Evolutionary conservation across 2,113 vertebrate species (phyloP).

Genomic region (Salvelinus alpinus): DNA sequence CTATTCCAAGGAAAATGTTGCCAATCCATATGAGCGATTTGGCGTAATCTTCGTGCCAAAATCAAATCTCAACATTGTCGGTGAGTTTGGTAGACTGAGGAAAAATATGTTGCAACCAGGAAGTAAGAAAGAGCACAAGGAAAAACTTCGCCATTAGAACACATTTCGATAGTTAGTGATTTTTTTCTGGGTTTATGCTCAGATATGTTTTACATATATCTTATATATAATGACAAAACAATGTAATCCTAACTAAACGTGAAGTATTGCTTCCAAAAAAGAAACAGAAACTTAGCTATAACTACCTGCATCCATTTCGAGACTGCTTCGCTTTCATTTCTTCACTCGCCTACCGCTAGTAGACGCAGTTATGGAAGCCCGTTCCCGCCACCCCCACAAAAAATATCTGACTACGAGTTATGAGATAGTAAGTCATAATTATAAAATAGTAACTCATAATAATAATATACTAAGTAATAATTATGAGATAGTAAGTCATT

Average conservation of each 20-base stretch:
- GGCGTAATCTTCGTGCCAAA: background rate
- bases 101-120: conserved; percentile 54
- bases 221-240: background rate
- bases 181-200: background rate
- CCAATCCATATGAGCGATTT: background rate
- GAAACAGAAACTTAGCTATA: conserved; percentile 61
- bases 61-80: background rate
- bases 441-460: too few species aligned
- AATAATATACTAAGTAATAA: too few species aligned
- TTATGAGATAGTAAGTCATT: too few species aligned
- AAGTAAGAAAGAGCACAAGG: conserved; percentile 49
- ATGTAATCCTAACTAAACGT: background rate
- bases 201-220: background rate
- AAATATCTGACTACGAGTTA: too few species aligned
- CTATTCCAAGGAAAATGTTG: background rate
- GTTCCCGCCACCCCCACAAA: too few species aligned
- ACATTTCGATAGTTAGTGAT: background rate
- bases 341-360: background rate
- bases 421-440: too few species aligned
- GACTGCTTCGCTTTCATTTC: background rate
- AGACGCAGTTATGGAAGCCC: background rate
- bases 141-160: background rate
- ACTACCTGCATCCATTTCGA: background rate
- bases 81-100: background rate
- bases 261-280: conserved; percentile 30